These are phyloP conservation scores for Oryzias sinensis DNA, from an alignment of 2,797 vertebrate species.

Conservation along the genomic window DNA sequence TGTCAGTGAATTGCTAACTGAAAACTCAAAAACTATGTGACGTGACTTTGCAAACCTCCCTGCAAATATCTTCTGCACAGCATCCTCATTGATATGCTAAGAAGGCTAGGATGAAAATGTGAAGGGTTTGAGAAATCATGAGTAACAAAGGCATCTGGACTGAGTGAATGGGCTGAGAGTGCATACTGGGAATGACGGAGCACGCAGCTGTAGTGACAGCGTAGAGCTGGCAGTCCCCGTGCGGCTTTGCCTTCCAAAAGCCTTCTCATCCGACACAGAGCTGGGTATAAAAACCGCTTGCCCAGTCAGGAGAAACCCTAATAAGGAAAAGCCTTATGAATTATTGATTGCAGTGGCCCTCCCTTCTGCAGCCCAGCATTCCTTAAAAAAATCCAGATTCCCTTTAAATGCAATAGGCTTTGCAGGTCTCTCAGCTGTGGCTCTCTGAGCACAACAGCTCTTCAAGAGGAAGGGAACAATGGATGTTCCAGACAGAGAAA, in stretches of 20 bases:
- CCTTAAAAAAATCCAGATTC: conserved; percentile 78
- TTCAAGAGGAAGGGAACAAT: conserved; percentile 59
- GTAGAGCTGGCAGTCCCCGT: conserved; percentile 50
- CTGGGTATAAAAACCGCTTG: conserved; percentile 61
- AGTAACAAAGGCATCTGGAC: conserved; percentile 55
- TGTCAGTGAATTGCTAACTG: no score
- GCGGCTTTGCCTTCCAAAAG: conserved; percentile 64
- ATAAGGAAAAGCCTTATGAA: conserved; percentile 81
- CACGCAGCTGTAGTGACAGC: conserved; percentile 29
- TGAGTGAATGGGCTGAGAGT: conserved; percentile 33
- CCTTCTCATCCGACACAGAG: conserved; percentile 74
- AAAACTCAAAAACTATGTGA: conserved; percentile 17
- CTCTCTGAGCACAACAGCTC: conserved; percentile 69
- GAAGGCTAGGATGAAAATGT: conserved; percentile 45
- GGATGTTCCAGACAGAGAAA: conserved; percentile 70
- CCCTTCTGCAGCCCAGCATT: conserved; percentile 34
- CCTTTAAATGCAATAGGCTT: conserved; percentile 76
- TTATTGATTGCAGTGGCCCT: conserved; percentile 75
- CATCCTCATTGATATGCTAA: conserved; percentile 60
- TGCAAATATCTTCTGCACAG: conserved; percentile 40
- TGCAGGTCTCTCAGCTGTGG: conserved; percentile 65
- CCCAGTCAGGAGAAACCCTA: conserved; percentile 73
- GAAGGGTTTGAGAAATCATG: conserved; percentile 59
- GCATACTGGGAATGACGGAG: conserved; percentile 35
- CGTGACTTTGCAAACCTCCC: conserved; percentile 44